Percentiles rank a stretch among this genome's conserved stretches.
These are phyloP conservation scores for Drosophila glabriapex DNA, from an alignment of 2,888 invertebrate species.

Conservation along the genomic window DNA sequence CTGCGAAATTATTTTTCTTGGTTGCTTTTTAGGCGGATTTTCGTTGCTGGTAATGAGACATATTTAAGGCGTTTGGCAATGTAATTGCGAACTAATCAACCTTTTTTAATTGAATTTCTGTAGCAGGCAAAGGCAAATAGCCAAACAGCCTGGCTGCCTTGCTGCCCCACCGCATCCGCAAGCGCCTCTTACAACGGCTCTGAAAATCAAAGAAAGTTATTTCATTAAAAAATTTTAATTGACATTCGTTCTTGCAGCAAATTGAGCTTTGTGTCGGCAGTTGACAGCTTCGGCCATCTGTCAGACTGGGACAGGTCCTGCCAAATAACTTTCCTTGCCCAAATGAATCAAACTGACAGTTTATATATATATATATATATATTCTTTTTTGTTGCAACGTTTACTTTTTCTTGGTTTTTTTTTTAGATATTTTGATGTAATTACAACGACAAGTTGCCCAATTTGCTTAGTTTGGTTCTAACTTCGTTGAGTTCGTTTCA, in stretches of 20 bases:
- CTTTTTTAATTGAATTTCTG: constrained; percentile 62
- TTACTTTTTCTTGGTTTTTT: constrained; percentile 27
- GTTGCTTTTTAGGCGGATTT: constrained; percentile 3
- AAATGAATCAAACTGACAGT: constrained; percentile 72
- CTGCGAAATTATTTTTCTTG: constrained; percentile 12
- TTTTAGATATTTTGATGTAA: constrained; percentile 74
- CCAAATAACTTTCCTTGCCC: constrained; percentile 51
- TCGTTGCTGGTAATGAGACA: constrained; percentile 49
- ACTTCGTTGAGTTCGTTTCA: constrained; percentile 65
- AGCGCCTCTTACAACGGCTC: background rate
- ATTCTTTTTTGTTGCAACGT: constrained; percentile 34
- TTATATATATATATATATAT: constrained; percentile 34
- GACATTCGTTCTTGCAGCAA: constrained; percentile 74
- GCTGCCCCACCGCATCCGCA: too few species aligned
- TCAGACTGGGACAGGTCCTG: constrained; percentile 59
- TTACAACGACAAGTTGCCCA: constrained; percentile 76
- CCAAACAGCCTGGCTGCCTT: background rate
- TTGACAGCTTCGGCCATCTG: constrained; percentile 60
- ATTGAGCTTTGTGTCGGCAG: constrained; percentile 72
- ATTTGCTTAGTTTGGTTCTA: constrained; percentile 71
- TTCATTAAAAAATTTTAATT: constrained; percentile 78
- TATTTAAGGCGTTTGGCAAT: constrained; percentile 48
- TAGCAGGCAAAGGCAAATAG: constrained; percentile 43
- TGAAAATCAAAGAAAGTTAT: constrained; percentile 73
- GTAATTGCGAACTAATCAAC: constrained; percentile 75